These are phyloP conservation scores for Sebastolobus alascanus DNA, from an alignment of 2,797 vertebrate genomes.

Conservation along the genomic window DNA sequence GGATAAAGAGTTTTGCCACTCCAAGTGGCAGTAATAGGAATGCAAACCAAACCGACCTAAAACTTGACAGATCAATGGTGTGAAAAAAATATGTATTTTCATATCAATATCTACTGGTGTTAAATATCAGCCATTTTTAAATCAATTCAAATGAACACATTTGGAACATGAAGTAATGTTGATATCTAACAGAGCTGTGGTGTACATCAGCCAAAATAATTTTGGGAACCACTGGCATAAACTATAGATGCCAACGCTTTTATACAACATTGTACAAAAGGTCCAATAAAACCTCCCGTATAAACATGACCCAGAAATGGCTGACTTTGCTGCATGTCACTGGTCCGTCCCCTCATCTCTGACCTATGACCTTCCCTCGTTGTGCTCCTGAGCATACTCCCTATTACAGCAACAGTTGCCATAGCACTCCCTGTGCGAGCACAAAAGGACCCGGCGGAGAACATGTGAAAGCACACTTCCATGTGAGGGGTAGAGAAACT, in stretches of 20 bases:
- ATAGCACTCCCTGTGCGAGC: conserved; percentile 74
- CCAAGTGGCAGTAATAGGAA: background rate
- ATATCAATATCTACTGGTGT: background rate
- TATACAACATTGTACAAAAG: conserved; percentile 29
- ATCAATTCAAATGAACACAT: background rate
- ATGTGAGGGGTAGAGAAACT: conserved; percentile 61
- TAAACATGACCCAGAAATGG: conserved; percentile 27
- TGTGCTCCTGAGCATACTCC: conserved; percentile 54
- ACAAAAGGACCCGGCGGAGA: conserved; percentile 73
- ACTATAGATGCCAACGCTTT: conserved; percentile 19
- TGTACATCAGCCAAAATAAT: background rate
- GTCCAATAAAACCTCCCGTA: conserved; percentile 18
- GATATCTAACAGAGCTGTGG: background rate
- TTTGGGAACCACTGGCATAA: conserved; percentile 1
- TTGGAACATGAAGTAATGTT: background rate
- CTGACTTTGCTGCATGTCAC: conserved; percentile 35
- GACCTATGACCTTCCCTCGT: conserved; percentile 79
- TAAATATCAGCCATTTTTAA: background rate
- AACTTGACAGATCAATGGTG: too few species aligned
- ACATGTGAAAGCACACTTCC: conserved; percentile 62
- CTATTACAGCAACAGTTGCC: conserved; percentile 84
- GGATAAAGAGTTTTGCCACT: too few species aligned
- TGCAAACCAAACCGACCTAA: background rate
- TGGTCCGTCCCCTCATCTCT: conserved; percentile 68
- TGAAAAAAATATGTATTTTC: too few species aligned